These are phyloP conservation scores for Ornithoptera alexandrae DNA, from an alignment of 2,888 invertebrate species.

Conservation along the genomic window DNA sequence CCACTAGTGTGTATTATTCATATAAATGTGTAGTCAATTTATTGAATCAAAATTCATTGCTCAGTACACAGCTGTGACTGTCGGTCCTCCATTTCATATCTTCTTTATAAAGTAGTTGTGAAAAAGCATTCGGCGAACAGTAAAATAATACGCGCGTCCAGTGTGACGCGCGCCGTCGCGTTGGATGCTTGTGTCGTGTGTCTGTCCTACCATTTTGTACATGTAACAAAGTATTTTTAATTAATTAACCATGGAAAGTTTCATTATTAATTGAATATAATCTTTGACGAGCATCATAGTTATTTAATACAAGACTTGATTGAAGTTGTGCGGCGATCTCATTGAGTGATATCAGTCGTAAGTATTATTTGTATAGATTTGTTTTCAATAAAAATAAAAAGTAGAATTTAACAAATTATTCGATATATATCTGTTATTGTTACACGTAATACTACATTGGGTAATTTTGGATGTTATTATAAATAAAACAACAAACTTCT, in stretches of 20 bases:
- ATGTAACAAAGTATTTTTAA: neutral
- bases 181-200: neutral
- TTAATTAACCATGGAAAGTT: neutral
- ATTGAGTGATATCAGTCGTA: neutral
- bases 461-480: too few species aligned
- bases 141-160: slow-evolving; percentile 1
- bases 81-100: slow-evolving; percentile 9
- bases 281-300: neutral
- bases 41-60: neutral
- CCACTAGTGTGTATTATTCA: neutral
- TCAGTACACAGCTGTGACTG: slow-evolving; percentile 8
- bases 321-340: neutral
- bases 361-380: neutral
- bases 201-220: neutral
- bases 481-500: too few species aligned
- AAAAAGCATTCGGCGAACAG: slow-evolving; percentile 5
- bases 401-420: too few species aligned
- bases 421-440: too few species aligned
- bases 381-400: too few species aligned
- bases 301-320: neutral
- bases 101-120: slow-evolving; percentile 1
- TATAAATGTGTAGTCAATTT: neutral
- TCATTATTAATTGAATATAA: neutral
- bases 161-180: neutral
- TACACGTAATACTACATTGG: too few species aligned